phyloP scores from a whole-genome alignment of 2,888 invertebrate species.

The Nephrotoma flavescens region DNA sequence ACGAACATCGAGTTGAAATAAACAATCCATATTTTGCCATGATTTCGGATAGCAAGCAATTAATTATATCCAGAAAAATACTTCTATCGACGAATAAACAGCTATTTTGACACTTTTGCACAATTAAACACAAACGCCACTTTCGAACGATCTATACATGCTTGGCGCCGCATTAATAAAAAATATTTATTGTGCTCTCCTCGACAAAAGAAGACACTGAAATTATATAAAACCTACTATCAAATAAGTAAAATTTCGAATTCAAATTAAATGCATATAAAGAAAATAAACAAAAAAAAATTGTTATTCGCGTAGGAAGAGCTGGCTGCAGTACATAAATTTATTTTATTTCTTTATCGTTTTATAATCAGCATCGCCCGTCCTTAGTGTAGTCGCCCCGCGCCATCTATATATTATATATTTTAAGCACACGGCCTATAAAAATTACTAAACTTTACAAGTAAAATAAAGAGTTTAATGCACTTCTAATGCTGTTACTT shows the following conservation, averaged over 20 bases:
- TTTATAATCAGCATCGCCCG: not conserved
- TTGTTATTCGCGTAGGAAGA: not conserved
- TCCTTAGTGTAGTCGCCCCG: not conserved
- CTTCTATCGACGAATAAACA: not conserved
- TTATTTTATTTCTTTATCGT: not conserved
- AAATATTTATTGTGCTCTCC: not conserved
- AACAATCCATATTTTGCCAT: too few species aligned
- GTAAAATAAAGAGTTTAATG: not conserved
- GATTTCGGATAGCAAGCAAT: too few species aligned
- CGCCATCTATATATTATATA: not conserved
- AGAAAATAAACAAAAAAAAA: not conserved
- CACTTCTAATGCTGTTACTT: not conserved
- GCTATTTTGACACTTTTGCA: not conserved
- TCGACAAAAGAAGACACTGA: not conserved
- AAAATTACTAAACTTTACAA: not conserved
- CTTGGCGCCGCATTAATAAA: not conserved
- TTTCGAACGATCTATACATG: not conserved
- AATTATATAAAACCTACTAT: not conserved
- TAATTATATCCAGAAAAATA: too few species aligned
- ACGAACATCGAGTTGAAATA: too few species aligned
- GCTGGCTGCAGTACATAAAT: not conserved
- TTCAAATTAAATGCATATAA: not conserved
- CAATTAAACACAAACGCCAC: not conserved
- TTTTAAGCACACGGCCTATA: not conserved
- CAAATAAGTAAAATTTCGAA: not conserved